phyloP scores from a whole-genome alignment of 2,888 invertebrate genomes.

The Lasioglossum lativentre region DNA sequence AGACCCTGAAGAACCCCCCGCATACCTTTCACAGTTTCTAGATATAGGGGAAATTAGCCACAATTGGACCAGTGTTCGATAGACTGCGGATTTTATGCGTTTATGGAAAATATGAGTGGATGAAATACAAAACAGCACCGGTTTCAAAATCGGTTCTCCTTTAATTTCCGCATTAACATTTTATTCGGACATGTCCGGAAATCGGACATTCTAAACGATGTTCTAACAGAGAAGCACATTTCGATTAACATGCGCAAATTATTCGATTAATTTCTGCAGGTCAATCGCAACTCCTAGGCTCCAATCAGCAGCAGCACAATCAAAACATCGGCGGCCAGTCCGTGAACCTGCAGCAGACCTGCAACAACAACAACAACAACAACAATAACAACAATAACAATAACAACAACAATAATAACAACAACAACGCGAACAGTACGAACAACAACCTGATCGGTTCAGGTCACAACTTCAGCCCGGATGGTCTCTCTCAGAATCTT shows the following conservation, averaged over 20 bases:
- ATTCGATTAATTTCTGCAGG: constrained; percentile 41
- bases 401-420: constrained; percentile 62
- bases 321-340: constrained; percentile 71
- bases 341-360: constrained; percentile 73
- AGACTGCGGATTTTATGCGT: too few relatives aligned
- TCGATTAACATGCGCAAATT: neutral
- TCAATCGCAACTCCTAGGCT: constrained; percentile 71
- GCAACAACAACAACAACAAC: constrained; percentile 67
- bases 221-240: too few relatives aligned
- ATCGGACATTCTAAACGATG: too few relatives aligned
- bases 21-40: neutral
- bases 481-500: constrained; percentile 72
- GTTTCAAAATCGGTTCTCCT: neutral
- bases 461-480: constrained; percentile 72
- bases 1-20: neutral
- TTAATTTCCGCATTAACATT: too few relatives aligned
- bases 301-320: constrained; percentile 73
- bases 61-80: too few relatives aligned
- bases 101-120: too few relatives aligned
- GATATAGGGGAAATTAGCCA: neutral
- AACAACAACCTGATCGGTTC: constrained; percentile 67
- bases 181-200: too few relatives aligned
- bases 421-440: constrained; percentile 73
- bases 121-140: too few relatives aligned
- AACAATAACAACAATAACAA: constrained; percentile 70